Evolutionary conservation across 2,797 vertebrate genomes (phyloP).

Genomic region (Chrysocyon brachyurus): DNA sequence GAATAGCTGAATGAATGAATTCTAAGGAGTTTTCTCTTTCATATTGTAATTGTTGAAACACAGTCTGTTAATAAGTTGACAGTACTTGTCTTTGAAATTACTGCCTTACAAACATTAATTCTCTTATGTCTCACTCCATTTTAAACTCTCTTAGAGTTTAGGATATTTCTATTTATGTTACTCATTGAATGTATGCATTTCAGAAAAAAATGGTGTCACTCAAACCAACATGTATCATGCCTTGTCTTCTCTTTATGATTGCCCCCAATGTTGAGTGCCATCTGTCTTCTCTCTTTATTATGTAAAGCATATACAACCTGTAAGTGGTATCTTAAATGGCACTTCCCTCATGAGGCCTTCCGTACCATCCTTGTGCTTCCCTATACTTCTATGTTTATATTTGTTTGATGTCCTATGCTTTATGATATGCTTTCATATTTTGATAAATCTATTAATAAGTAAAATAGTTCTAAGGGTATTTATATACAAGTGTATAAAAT

Average conservation of each 20-base stretch:
- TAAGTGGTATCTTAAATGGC: background rate
- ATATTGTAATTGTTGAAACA: background rate
- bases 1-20: background rate
- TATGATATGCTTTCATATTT: conserved; percentile 29
- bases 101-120: background rate
- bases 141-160: conserved; percentile 33
- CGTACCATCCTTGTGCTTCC: background rate
- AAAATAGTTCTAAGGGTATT: background rate
- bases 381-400: background rate
- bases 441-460: background rate
- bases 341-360: background rate
- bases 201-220: background rate
- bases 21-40: background rate
- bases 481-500: conserved; percentile 29
- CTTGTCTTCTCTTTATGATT: background rate
- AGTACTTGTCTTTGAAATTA: conserved; percentile 27
- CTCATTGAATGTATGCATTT: background rate
- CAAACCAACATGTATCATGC: background rate
- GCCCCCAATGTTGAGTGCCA: background rate
- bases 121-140: background rate
- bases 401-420: background rate
- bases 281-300: background rate
- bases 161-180: background rate
- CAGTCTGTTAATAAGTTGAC: background rate
- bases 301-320: background rate